Evolutionary conservation across 2,888 invertebrate species (phyloP).

Genomic region (Drosophila rellima): DNA sequence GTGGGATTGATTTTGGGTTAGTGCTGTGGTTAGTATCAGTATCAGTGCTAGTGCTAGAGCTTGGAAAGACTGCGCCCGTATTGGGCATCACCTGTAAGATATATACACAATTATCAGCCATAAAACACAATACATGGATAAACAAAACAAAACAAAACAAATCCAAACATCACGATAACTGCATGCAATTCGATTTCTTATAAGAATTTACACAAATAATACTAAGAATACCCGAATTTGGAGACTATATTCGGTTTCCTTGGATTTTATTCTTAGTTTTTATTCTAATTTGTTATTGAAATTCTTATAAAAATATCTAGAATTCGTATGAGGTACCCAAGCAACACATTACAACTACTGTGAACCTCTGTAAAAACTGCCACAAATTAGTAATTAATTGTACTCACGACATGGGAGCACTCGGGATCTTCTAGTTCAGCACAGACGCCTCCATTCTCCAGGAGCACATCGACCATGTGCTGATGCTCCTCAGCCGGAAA

Average conservation of each 20-base stretch:
- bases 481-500: conserved; percentile 95
- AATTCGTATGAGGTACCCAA: neutral
- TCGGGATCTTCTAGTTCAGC: conserved; percentile 92
- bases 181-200: conserved; percentile 40
- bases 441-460: conserved; percentile 93
- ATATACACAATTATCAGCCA: conserved; percentile 59
- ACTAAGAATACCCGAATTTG: neutral
- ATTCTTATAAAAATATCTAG: neutral
- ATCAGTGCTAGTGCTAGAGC: conserved; percentile 74
- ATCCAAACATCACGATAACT: conserved; percentile 40
- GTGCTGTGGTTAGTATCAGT: conserved; percentile 58
- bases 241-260: neutral
- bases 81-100: conserved; percentile 86
- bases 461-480: conserved; percentile 96
- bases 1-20: conserved; percentile 38
- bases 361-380: neutral
- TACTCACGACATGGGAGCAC: conserved; percentile 96
- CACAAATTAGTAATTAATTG: conserved; percentile 2
- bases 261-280: too few relatives aligned
- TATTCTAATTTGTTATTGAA: neutral
- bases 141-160: conserved; percentile 33
- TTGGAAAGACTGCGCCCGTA: conserved; percentile 85
- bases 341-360: conserved; percentile 22
- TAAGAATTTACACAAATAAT: neutral
- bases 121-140: conserved; percentile 42